Conservation (phyloP, 2,113 vertebrate species). For the Hemibagrus wyckioides region DNA sequence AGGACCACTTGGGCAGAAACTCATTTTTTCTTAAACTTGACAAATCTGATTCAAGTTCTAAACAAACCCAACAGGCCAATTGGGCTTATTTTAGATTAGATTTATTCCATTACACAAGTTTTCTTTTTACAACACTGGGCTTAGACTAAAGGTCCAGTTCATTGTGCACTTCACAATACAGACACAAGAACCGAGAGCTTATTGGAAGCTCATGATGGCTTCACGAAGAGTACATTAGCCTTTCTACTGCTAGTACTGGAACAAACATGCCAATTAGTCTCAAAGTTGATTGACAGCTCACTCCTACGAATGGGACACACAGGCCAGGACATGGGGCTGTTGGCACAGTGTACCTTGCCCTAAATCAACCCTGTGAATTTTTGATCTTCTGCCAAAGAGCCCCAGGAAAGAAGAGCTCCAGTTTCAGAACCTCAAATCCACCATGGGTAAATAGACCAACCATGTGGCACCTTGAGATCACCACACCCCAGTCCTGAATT, state of each 20-base stretch:
- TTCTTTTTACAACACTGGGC: neutral
- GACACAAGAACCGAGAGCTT: neutral
- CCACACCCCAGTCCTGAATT: neutral
- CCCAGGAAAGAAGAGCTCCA: neutral
- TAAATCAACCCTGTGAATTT: neutral
- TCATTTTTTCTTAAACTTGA: neutral
- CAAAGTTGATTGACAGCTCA: neutral
- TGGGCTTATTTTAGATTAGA: neutral
- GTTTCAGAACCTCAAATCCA: neutral
- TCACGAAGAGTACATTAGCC: neutral
- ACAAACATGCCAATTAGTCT: neutral
- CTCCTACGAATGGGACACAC: neutral
- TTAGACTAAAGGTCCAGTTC: neutral
- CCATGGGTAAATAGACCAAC: neutral
- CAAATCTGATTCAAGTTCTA: neutral
- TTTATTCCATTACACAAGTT: neutral
- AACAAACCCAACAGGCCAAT: neutral
- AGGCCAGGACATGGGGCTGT: neutral
- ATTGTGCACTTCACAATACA: neutral
- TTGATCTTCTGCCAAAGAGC: neutral
- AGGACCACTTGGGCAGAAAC: neutral
- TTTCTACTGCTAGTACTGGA: neutral
- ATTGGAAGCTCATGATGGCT: neutral
- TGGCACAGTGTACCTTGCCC: neutral
- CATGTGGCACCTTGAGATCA: neutral